Conservation (phyloP, 2,888 invertebrate genomes). For the Zhengitettix transpicula region DNA sequence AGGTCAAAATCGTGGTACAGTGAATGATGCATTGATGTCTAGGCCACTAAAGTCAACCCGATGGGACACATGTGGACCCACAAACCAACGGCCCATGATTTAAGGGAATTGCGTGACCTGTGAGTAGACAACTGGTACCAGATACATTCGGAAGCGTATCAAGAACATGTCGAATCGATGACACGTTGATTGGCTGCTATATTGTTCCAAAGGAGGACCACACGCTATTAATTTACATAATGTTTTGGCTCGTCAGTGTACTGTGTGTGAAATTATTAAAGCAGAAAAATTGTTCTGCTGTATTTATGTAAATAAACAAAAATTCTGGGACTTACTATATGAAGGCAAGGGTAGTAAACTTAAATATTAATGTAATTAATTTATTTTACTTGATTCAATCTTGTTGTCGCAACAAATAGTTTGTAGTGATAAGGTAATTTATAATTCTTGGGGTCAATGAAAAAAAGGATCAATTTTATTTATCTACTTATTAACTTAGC, state of each 20-base stretch:
- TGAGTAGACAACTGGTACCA: not conserved
- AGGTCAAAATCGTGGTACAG: not conserved
- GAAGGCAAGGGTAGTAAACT: too few relatives aligned
- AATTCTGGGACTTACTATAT: too few relatives aligned
- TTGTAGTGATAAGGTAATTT: too few relatives aligned
- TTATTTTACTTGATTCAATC: too few relatives aligned
- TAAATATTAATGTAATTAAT: too few relatives aligned
- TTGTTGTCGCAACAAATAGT: too few relatives aligned
- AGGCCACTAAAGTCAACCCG: not conserved
- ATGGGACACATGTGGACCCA: not conserved
- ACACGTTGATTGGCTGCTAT: not conserved
- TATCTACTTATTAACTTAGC: too few relatives aligned
- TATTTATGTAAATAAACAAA: too few relatives aligned
- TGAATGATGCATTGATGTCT: not conserved
- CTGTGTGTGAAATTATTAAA: not conserved
- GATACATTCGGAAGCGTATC: not conserved
- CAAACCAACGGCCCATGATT: not conserved
- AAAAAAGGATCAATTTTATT: too few relatives aligned
- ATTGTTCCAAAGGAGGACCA: not conserved
- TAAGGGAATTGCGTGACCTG: not conserved
- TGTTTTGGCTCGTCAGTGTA: not conserved
- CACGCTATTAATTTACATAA: not conserved
- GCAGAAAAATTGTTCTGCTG: too few relatives aligned
- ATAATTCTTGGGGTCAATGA: too few relatives aligned
- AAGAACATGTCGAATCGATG: not conserved